Base-by-base conservation (phyloP, 2,113 vertebrate genomes). In the Gyps fulvus region DNA sequence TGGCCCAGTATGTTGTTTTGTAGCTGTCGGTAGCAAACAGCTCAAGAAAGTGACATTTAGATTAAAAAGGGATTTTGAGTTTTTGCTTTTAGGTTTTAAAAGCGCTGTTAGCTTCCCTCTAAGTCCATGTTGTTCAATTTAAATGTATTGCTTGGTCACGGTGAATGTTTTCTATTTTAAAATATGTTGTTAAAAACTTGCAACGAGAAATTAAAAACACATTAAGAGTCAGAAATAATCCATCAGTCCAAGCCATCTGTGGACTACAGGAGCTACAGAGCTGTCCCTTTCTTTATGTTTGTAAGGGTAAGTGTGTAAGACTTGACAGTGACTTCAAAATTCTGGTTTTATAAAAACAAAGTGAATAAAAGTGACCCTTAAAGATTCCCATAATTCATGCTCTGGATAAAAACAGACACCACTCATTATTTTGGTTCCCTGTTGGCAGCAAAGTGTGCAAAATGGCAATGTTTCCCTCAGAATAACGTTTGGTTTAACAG, bases 1-100 rank as follows among this genome's bases (percentile, higher is more conserved):
- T n/a, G 50, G 49, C 42, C 23, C 1, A 0, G 13, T 27, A 5
- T 0, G 11, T 32, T 47, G 38, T 15, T 79, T 26, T 22, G 32
- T n/a, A 58, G 34, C 26, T 65, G 58, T 40, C 6, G 21, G 59
- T 2, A 59, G 66, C 52, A 54, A 67, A 49, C 40, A 34, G 47
- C 19, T 61, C 9, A 14, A 26, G 72, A 55, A 58, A 67, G 54
- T 62, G 86, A 49, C 40, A 13, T 43, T 73, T 73, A 49, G 32
- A 67, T 73, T 54, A 34, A 49, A 55, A 61, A 16, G 14, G 69
- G n/a, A 42, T 21, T 81, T 67, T 32, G 25, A 32, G 12, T 49
- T 74, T 80, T 80, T 62, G n/a, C 55, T 67, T 80, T 57, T 14
- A 55, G 45, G 32, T 11, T 84, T 45, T 73, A 18, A 61, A 73